phyloP scores from a whole-genome alignment of 2,113 vertebrate genomes.

The Periophthalmus modestus region DNA sequence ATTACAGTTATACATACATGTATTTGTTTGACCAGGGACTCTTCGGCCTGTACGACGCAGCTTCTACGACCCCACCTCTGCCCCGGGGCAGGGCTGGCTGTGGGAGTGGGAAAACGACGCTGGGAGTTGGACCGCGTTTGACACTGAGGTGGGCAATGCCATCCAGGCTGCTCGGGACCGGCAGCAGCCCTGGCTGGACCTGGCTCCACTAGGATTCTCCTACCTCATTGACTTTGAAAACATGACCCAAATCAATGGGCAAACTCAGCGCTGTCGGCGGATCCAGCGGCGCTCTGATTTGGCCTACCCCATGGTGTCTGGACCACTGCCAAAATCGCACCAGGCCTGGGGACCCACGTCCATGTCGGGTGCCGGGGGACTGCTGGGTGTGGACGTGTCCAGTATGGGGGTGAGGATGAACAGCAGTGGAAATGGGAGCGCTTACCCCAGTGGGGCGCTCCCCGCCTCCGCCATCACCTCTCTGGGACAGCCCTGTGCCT shows the following conservation, averaged over 20 bases:
- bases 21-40: conserved; percentile 80
- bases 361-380: conserved; percentile 61
- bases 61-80: conserved; percentile 94
- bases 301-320: conserved; percentile 87
- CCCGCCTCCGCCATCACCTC: conserved; percentile 78
- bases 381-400: conserved; percentile 75
- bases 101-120: conserved; percentile 98
- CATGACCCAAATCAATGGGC: conserved; percentile 98
- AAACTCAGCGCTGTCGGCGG: conserved; percentile 90
- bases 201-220: conserved; percentile 95
- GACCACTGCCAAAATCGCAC: conserved; percentile 84
- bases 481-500: conserved; percentile 82
- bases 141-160: conserved; percentile 95
- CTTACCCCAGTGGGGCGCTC: conserved; percentile 77
- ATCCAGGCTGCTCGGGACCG: conserved; percentile 97
- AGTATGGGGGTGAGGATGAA: conserved; percentile 74
- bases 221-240: conserved; percentile 97
- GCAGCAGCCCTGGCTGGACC: conserved; percentile 96
- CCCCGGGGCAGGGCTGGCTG: conserved; percentile 93
- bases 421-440: conserved; percentile 69
- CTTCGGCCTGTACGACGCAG: conserved; percentile 92
- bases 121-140: conserved; percentile 95
- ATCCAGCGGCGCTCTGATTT: conserved; percentile 89
- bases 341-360: conserved; percentile 76
- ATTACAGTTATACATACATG: neutral